Conservation (phyloP, 2,113 vertebrate genomes). For the Charina bottae region DNA sequence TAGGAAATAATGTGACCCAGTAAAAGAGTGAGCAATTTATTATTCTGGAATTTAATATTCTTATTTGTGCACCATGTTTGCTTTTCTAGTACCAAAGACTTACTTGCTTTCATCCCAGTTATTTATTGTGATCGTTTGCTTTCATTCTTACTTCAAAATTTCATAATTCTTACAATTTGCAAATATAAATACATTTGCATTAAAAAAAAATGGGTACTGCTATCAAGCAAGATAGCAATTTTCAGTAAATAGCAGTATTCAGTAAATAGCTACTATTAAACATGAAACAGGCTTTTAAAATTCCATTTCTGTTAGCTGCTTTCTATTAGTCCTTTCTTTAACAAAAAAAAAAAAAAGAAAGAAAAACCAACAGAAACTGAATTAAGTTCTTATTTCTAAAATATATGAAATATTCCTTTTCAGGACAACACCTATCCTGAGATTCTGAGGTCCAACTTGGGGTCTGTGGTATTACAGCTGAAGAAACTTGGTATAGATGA, state of each 20-base stretch:
- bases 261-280: not conserved
- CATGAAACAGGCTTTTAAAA: not conserved
- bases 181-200: not conserved
- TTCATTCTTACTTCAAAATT: not conserved
- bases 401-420: not conserved
- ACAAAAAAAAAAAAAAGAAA: not conserved
- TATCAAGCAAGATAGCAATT: not conserved
- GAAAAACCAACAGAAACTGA: not conserved
- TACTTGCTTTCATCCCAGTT: not conserved
- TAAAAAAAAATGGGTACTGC: not conserved
- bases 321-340: not conserved
- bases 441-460: conserved; percentile 94
- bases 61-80: too few relatives aligned
- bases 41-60: not conserved
- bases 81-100: not conserved
- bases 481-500: conserved; percentile 98
- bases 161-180: not conserved
- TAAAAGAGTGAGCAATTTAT: not conserved
- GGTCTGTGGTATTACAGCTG: conserved; percentile 93
- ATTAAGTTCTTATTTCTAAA: not conserved
- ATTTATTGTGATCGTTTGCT: not conserved
- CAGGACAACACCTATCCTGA: conserved; percentile 98
- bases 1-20: not conserved
- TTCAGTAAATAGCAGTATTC: not conserved
- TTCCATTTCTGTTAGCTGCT: not conserved